Evolutionary conservation across 2,888 invertebrate species (phyloP).

Genomic region (Parnassius apollo): DNA sequence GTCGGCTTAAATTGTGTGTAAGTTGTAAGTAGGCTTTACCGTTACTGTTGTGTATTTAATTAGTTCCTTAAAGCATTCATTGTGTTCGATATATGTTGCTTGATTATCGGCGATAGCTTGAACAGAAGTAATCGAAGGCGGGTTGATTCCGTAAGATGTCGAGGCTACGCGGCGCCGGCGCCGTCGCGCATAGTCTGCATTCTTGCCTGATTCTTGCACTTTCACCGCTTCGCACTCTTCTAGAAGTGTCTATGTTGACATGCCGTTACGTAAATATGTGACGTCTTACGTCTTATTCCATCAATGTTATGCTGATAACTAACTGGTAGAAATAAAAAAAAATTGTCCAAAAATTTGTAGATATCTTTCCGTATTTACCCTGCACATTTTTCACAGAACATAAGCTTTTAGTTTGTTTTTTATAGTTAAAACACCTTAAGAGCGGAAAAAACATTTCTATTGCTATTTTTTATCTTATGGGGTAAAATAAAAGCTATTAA

Average conservation of each 20-base stretch:
- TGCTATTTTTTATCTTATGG: too few species aligned
- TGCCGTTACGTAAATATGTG: slow-evolving; percentile 51
- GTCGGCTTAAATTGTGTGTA: slow-evolving; percentile 23
- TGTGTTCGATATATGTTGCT: slow-evolving; percentile 36
- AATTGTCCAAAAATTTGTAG: too few species aligned
- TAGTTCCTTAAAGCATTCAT: slow-evolving; percentile 38
- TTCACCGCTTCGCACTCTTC: slow-evolving; percentile 50
- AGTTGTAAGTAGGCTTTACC: slow-evolving; percentile 35
- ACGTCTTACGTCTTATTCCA: slow-evolving; percentile 35
- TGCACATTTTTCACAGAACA: too few species aligned
- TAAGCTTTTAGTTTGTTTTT: too few species aligned
- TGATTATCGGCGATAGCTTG: slow-evolving; percentile 41
- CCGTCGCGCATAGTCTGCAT: slow-evolving; percentile 44
- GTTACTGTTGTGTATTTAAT: slow-evolving; percentile 37
- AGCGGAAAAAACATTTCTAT: too few species aligned
- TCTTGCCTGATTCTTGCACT: slow-evolving; percentile 66
- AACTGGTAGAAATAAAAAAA: too few species aligned
- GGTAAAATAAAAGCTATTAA: too few species aligned
- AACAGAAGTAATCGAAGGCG: slow-evolving; percentile 34
- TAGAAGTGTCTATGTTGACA: slow-evolving; percentile 29
- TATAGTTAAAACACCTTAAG: too few species aligned
- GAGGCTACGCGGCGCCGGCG: slow-evolving; percentile 34
- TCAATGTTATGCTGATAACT: too few species aligned
- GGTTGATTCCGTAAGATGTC: slow-evolving; percentile 26
- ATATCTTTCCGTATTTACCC: too few species aligned